A percentile compares a stretch with the other conserved stretches of the same genome.
phyloP scores from a whole-genome alignment of 2,113 vertebrate species.

The Elgaria multicarinata region DNA sequence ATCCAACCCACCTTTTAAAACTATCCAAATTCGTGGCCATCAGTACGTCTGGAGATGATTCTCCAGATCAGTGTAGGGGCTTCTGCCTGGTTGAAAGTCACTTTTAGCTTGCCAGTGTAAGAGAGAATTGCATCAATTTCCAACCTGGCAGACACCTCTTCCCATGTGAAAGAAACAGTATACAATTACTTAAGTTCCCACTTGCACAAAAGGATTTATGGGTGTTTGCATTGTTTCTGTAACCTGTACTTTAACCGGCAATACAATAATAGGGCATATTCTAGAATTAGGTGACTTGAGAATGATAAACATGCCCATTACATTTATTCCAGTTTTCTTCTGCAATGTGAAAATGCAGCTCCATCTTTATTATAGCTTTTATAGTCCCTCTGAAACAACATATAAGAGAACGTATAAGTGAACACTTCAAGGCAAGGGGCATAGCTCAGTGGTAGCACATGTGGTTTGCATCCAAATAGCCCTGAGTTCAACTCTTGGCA shows the following conservation, averaged over 20 bases:
- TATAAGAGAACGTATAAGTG: not conserved
- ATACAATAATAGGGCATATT: not conserved
- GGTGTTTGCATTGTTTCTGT: not conserved
- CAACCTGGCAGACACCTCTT: not conserved
- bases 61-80: not conserved
- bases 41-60: no score
- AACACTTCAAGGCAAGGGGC: no score
- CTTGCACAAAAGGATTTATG: not conserved
- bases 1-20: no score
- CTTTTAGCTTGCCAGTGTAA: not conserved
- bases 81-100: not conserved
- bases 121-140: not conserved
- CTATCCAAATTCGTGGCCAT: no score
- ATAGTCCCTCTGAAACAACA: not conserved
- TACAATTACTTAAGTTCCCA: rapidly evolving
- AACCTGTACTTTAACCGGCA: not conserved
- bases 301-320: not conserved
- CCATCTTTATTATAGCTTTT: not conserved
- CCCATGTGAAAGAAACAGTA: not conserved
- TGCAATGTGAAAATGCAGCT: not conserved
- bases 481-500: no score
- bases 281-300: not conserved
- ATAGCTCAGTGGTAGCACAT: no score
- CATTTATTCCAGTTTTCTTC: not conserved
- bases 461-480: no score